Evolutionary conservation across 1,140 invertebrate species (phyloP).

Genomic region (Parapsyche elsis): DNA sequence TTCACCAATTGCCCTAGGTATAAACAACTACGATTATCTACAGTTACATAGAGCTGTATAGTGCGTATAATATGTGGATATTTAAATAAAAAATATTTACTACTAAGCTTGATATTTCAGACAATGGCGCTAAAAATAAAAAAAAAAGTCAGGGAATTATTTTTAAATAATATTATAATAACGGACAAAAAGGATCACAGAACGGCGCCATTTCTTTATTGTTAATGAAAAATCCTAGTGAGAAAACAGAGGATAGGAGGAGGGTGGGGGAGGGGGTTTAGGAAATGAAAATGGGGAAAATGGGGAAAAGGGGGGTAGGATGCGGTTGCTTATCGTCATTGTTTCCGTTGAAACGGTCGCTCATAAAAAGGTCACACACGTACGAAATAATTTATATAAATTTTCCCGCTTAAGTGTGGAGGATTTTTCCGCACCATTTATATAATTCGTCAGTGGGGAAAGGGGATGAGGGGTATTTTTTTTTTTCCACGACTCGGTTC

Average conservation of each 20-base stretch:
- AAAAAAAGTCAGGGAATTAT: not conserved
- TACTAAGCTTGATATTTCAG: too few relatives aligned
- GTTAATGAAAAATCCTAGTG: too few relatives aligned
- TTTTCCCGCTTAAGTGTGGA: slow-evolving; percentile 9
- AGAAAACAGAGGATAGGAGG: too few relatives aligned
- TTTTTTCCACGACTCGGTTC: slow-evolving; percentile 18
- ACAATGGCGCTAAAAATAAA: not conserved
- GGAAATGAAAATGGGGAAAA: too few relatives aligned
- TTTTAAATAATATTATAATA: not conserved
- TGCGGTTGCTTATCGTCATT: slow-evolving; percentile 25
- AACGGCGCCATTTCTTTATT: not conserved
- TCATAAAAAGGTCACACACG: slow-evolving; percentile 2
- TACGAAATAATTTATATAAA: slow-evolving; percentile 26
- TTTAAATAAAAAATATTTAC: too few relatives aligned
- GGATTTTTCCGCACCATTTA: slow-evolving; percentile 28
- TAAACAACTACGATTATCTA: too few relatives aligned
- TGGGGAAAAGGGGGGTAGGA: not conserved
- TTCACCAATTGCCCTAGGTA: too few relatives aligned
- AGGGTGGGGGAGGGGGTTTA: too few relatives aligned
- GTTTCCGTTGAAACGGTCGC: slow-evolving; percentile 25
- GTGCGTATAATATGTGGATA: too few relatives aligned
- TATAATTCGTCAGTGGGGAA: not conserved
- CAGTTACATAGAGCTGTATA: too few relatives aligned
- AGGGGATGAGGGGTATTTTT: not conserved
- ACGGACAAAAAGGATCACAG: not conserved